Conservation (phyloP, 2,113 vertebrate species). For the Nasalis larvatus region DNA sequence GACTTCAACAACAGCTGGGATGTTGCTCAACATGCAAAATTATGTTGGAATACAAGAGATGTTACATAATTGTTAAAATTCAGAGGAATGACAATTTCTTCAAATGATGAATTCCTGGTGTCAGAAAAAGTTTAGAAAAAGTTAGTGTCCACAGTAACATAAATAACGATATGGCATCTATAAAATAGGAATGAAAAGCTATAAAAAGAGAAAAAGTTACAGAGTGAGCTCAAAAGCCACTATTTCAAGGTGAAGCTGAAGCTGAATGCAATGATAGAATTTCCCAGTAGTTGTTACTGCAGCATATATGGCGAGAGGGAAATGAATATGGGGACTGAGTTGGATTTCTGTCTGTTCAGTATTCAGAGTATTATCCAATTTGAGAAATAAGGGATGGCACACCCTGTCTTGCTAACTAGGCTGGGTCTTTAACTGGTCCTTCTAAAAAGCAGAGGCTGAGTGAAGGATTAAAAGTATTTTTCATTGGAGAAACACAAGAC, state of each 20-base stretch:
- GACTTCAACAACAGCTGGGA: neutral
- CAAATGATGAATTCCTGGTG: neutral
- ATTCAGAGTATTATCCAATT: neutral
- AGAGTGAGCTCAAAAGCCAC: neutral
- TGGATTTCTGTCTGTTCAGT: neutral
- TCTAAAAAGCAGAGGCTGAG: neutral
- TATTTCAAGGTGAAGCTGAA: neutral
- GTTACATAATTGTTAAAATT: neutral
- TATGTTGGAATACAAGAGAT: conserved; percentile 7
- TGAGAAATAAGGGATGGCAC: neutral
- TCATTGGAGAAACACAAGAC: neutral
- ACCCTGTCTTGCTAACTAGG: neutral
- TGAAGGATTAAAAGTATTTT: neutral
- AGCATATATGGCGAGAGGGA: neutral
- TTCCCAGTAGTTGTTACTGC: neutral
- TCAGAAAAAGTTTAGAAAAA: neutral
- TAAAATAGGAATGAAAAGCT: neutral
- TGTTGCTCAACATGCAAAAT: conserved; percentile 46
- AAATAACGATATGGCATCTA: neutral
- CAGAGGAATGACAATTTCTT: neutral
- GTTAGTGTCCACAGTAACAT: neutral
- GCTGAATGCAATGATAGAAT: neutral
- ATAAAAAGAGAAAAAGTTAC: neutral
- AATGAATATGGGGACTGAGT: neutral
- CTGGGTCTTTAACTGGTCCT: neutral